Conservation (phyloP, 2,113 vertebrate species). For the Scolopax mira region DNA sequence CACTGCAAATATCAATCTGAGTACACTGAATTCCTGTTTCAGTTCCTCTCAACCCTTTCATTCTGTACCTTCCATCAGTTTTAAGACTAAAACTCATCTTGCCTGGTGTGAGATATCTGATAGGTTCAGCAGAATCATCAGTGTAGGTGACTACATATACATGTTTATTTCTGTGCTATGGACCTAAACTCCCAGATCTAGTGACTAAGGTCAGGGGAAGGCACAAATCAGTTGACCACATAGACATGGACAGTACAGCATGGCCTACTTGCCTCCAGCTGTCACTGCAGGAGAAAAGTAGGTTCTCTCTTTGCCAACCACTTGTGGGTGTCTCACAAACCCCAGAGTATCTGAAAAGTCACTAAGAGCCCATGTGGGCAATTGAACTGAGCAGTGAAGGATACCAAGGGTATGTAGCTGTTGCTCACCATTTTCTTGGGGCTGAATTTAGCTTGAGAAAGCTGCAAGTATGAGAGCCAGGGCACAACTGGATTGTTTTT, state of each 20-base stretch:
- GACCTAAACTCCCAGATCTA: background rate
- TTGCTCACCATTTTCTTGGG: background rate
- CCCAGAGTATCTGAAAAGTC: background rate
- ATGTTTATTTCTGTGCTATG: background rate
- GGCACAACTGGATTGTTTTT: background rate
- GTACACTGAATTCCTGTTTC: background rate
- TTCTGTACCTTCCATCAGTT: background rate
- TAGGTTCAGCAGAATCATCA: background rate
- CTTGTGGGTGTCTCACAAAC: background rate
- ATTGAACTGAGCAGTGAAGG: background rate
- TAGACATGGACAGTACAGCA: background rate
- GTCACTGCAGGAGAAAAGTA: background rate
- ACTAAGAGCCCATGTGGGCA: too few relatives aligned
- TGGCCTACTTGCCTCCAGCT: background rate
- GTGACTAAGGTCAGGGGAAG: rapidly evolving
- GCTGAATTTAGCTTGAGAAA: background rate
- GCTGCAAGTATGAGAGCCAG: background rate
- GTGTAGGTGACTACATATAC: background rate
- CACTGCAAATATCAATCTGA: rapidly evolving
- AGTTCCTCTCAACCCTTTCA: background rate
- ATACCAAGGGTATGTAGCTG: rapidly evolving
- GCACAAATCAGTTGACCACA: background rate
- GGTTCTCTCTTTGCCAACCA: background rate
- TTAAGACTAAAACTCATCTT: background rate
- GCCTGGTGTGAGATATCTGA: background rate